Conservation (phyloP, 2,113 vertebrate genomes). For the Psittacara wagleri region DNA sequence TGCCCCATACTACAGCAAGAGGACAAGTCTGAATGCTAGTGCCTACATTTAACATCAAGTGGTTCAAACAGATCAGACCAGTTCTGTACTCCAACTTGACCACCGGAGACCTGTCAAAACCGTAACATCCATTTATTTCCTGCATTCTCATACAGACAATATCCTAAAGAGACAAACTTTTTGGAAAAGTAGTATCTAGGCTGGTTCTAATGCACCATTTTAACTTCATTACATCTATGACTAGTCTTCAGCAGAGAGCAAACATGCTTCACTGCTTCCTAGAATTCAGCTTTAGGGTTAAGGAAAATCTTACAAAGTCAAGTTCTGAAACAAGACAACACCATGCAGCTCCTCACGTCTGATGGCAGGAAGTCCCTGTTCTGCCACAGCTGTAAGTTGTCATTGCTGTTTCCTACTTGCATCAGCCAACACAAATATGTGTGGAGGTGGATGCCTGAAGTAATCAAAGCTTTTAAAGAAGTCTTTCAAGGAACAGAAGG, state of each 20-base stretch:
- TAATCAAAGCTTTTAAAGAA: not conserved
- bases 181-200: not conserved
- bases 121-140: not conserved
- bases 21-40: not conserved
- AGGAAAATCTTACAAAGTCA: not conserved
- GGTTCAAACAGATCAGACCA: not conserved
- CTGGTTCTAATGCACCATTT: not conserved
- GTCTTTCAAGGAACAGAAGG: not conserved
- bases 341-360: not conserved
- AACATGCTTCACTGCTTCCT: not conserved
- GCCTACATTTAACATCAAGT: not conserved
- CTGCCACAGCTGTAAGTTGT: not conserved
- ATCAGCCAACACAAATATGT: not conserved
- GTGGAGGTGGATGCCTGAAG: not conserved
- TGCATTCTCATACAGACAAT: not conserved
- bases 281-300: not conserved
- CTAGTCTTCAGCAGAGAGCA: not conserved
- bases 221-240: not conserved
- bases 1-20: accelerated
- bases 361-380: not conserved
- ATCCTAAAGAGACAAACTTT: not conserved
- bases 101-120: not conserved
- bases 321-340: not conserved
- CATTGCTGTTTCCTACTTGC: not conserved
- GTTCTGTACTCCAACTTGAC: not conserved